A percentile compares a stretch with the other conserved stretches of the same genome.
phyloP scores from a whole-genome alignment of 1,140 invertebrate genomes.

The Asobara japonica region DNA sequence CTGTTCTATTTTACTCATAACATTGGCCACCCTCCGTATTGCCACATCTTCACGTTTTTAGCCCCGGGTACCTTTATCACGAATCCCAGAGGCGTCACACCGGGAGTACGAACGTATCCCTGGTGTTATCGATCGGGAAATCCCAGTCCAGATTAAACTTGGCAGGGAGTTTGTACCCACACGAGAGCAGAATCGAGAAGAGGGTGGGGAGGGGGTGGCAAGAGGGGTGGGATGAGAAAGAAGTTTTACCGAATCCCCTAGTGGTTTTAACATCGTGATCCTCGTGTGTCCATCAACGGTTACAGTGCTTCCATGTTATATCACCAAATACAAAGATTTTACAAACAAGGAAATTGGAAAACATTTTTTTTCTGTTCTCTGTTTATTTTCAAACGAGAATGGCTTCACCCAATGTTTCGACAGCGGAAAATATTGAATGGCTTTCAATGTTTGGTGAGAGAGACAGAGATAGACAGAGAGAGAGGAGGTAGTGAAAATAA shows the following conservation, averaged over 20 bases:
- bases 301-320: constrained; percentile 7
- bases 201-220: background rate
- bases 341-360: background rate
- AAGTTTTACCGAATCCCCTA: constrained; percentile 25
- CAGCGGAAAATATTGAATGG: too few species aligned
- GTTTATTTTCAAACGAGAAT: background rate
- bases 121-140: constrained; percentile 29
- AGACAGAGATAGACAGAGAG: too few species aligned
- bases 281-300: constrained; percentile 28
- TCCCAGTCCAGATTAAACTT: constrained; percentile 35
- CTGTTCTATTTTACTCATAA: background rate
- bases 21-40: background rate
- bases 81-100: constrained; percentile 20
- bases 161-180: constrained; percentile 17
- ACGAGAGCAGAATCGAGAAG: background rate
- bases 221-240: background rate
- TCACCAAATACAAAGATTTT: background rate
- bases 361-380: background rate
- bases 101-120: background rate
- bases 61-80: background rate
- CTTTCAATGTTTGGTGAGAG: too few species aligned
- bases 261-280: constrained; percentile 28
- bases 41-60: background rate
- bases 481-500: too few species aligned
- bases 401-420: too few species aligned